phyloP scores from a whole-genome alignment of 37 sponge, comb jelly and placozoan genomes.

The Ephydatia muelleri region DNA sequence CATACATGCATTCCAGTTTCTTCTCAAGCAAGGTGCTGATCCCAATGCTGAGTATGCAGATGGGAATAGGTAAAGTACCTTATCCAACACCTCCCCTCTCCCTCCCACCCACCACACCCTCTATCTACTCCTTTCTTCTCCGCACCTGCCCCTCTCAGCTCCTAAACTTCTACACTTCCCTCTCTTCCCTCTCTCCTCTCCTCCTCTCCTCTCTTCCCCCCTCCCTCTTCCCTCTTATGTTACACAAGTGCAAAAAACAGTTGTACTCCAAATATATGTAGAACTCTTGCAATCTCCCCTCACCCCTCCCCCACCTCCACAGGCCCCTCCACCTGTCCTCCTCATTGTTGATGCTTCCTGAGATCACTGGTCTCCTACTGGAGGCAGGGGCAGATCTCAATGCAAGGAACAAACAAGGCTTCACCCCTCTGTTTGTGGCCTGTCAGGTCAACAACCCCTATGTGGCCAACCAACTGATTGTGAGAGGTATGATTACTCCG shows the following conservation, averaged over 20 bases:
- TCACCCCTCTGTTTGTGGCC: constrained; percentile 74
- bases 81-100: not conserved
- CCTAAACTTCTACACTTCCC: constrained; percentile 19
- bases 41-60: constrained; percentile 26
- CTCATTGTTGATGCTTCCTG: constrained; percentile 11
- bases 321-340: constrained; percentile 54
- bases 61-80: constrained; percentile 23
- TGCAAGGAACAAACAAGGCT: constrained; percentile 33
- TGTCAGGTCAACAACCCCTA: constrained; percentile 70
- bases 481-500: constrained; percentile 34
- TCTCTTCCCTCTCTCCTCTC: constrained; percentile 10
- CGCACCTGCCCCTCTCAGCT: not conserved
- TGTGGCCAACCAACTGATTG: constrained; percentile 62
- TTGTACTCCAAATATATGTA: no score
- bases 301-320: not conserved
- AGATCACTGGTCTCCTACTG: constrained; percentile 47
- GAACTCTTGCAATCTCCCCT: not conserved
- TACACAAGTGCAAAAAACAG: no score
- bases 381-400: constrained; percentile 56
- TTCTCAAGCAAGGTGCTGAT: constrained; percentile 43
- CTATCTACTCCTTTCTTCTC: no score
- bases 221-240: no score
- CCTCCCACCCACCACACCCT: no score
- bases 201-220: no score
- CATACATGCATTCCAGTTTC: constrained; percentile 25